A percentile compares a stretch with the other conserved stretches of the same genome.
Evolutionary conservation across 2,888 invertebrate species (phyloP).

Genomic region (Anorthoa munda): DNA sequence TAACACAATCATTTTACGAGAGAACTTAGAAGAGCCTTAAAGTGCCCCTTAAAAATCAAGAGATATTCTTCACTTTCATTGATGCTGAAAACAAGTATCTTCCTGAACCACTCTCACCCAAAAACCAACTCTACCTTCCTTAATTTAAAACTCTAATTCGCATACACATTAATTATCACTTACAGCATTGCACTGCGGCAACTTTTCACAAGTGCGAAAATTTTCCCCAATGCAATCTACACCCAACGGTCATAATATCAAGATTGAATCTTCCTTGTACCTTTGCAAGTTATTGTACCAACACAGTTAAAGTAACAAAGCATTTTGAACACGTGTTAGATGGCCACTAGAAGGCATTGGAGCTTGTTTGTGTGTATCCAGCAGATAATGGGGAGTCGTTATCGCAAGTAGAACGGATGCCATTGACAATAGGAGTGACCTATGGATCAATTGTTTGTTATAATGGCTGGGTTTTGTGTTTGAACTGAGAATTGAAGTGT

Average conservation of each 20-base stretch:
- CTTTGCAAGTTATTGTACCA: constrained; percentile 26
- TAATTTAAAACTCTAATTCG: fast-evolving
- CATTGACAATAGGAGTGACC: constrained; percentile 56
- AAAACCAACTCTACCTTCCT: constrained; percentile 12
- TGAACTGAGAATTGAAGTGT: constrained; percentile 6
- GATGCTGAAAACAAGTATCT: constrained; percentile 68
- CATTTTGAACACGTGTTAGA: constrained; percentile 87
- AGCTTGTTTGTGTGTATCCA: constrained; percentile 81
- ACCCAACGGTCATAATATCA: fast-evolving
- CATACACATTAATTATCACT: neutral
- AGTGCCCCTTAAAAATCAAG: constrained; percentile 89
- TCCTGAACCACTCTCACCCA: constrained; percentile 18
- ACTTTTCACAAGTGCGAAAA: constrained; percentile 30
- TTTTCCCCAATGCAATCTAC: constrained; percentile 11
- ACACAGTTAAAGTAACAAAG: constrained; percentile 64
- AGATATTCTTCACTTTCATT: constrained; percentile 87
- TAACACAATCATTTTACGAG: constrained; percentile 88
- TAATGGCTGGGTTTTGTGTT: constrained; percentile 13
- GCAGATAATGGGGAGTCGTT: constrained; percentile 73
- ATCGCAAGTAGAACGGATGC: constrained; percentile 67
- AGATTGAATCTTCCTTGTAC: constrained; percentile 24
- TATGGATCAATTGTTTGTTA: constrained; percentile 48
- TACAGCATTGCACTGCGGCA: constrained; percentile 8
- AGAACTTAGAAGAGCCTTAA: constrained; percentile 83
- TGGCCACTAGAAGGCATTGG: constrained; percentile 85